Evolutionary conservation across 2,797 vertebrate species (phyloP).

Genomic region (Aplochiton taeniatus): DNA sequence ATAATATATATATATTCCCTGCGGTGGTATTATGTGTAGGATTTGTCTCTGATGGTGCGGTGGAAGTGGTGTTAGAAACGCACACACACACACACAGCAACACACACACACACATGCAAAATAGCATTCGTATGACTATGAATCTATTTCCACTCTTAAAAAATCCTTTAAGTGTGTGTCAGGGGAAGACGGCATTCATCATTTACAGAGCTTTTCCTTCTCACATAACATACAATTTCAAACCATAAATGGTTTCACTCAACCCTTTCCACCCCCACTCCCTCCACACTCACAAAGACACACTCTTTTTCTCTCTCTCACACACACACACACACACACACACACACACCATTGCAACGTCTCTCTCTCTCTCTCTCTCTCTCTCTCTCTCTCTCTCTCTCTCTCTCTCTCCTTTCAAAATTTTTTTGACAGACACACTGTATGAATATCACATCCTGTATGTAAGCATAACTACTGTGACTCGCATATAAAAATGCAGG

Average conservation of each 20-base stretch:
- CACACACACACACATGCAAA: constrained; percentile 16
- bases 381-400: neutral
- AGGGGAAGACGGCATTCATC: constrained; percentile 16
- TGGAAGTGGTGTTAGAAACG: neutral
- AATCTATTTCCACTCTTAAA: constrained; percentile 12
- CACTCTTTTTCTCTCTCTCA: too few species aligned
- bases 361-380: neutral
- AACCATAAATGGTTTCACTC: too few species aligned
- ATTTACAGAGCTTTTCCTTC: constrained; percentile 3
- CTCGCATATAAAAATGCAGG: too few species aligned
- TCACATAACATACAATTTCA: neutral
- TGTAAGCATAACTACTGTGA: too few species aligned
- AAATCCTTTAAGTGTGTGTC: constrained; percentile 12
- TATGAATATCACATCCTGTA: too few species aligned
- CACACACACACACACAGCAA: constrained; percentile 13
- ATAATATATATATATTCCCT: neutral
- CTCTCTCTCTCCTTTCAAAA: neutral
- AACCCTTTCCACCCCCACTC: too few species aligned
- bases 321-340: too few species aligned
- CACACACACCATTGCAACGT: too few species aligned
- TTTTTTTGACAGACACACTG: neutral
- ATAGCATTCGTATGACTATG: constrained; percentile 2
- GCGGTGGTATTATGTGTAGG: constrained; percentile 24
- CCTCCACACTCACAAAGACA: too few species aligned
- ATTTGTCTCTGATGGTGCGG: constrained; percentile 37